Conservation (phyloP, 2,113 vertebrate species). For the Coptodon bakossiorum region DNA sequence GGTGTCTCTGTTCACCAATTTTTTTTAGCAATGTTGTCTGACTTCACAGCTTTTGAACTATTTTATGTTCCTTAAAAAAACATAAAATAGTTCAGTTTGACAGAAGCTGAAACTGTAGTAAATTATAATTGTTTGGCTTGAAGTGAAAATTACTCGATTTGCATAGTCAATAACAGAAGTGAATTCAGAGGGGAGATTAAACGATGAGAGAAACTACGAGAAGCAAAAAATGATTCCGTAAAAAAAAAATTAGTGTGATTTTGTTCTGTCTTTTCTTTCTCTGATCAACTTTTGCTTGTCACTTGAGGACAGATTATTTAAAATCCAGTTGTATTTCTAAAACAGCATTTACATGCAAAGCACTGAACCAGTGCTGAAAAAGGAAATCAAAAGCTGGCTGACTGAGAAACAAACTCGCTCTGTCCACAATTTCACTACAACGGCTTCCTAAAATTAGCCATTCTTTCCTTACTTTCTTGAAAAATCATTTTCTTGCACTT, state of each 20-base stretch:
- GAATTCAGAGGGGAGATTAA: neutral
- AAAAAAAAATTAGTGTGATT: neutral
- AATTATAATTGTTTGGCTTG: slow-evolving; percentile 8
- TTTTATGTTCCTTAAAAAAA: neutral
- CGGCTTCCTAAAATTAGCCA: neutral
- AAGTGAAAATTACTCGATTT: slow-evolving; percentile 12
- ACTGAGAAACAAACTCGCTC: neutral
- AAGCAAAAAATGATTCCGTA: neutral
- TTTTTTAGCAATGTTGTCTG: neutral
- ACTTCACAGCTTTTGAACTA: neutral
- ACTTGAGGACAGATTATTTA: neutral
- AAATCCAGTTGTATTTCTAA: neutral
- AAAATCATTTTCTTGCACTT: neutral
- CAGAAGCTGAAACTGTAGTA: neutral
- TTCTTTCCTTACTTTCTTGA: neutral
- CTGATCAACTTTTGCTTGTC: neutral
- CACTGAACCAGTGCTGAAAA: neutral
- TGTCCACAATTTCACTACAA: neutral
- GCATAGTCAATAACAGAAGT: slow-evolving; percentile 23
- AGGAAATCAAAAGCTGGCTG: neutral
- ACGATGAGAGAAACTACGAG: neutral
- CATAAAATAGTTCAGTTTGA: neutral
- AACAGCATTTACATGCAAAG: neutral
- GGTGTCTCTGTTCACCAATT: slow-evolving; percentile 49
- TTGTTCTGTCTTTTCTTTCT: neutral